phyloP scores from a whole-genome alignment of 2,888 invertebrate genomes.

The Rotaria socialis region DNA sequence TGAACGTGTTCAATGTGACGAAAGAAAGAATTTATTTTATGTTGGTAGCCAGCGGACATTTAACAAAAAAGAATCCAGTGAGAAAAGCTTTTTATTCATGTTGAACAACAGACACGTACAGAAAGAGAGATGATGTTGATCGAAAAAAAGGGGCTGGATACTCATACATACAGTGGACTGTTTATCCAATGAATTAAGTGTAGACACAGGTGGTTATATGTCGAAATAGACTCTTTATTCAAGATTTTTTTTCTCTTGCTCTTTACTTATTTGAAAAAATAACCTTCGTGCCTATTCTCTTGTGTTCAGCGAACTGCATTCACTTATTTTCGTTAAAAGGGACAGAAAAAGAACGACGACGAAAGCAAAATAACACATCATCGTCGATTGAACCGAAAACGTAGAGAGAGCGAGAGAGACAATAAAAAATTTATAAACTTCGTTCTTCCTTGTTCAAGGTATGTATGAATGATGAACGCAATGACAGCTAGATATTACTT shows the following conservation, averaged over 20 bases:
- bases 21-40: constrained; percentile 23
- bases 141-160: background rate
- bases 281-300: background rate
- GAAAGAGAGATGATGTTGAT: background rate
- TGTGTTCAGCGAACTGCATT: background rate
- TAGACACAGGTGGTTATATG: background rate
- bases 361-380: background rate
- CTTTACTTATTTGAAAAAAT: constrained; percentile 10
- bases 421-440: background rate
- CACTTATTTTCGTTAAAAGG: background rate
- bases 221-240: constrained; percentile 9
- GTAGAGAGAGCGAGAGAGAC: background rate
- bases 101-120: constrained; percentile 7
- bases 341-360: background rate
- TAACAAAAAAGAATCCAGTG: background rate
- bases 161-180: background rate
- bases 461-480: background rate
- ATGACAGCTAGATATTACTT: background rate
- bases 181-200: constrained; percentile 10
- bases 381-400: background rate
- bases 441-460: background rate
- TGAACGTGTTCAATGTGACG: constrained; percentile 5
- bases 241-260: background rate
- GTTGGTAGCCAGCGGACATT: constrained; percentile 9
- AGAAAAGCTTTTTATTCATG: constrained; percentile 13